Evolutionary conservation across 2,797 vertebrate genomes (phyloP), one percentile per base, ranked within the genome.

Genomic region (Erethizon dorsatum): DNA sequence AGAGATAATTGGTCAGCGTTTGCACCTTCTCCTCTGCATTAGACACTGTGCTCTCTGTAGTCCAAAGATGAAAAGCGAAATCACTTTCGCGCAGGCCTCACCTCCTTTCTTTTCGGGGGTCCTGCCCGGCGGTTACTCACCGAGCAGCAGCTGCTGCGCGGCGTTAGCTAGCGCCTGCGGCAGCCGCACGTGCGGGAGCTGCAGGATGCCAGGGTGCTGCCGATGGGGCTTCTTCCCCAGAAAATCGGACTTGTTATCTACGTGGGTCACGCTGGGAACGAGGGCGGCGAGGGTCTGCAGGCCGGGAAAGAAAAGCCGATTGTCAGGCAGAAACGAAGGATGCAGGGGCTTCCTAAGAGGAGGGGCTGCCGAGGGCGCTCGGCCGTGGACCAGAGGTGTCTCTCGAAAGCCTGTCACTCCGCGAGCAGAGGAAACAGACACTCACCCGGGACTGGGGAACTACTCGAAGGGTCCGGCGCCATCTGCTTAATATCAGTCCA

Each of bases 181-280:
- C 4, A 99, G 97, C 4, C 18, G 91, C 18, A 99, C 91, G 4
- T 98, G 98, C 86, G 99, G 99, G 80, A 99, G 93, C 86, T 98
- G 98, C 92, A 98, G 98, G 84, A 99, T 96, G 83, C 99, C 99
- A 0, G 99, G 99, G 83, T 99, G 99, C 83, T 98, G 99, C 71
- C 98, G 99, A 97, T 99, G 99, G 12, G 97, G 97, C 90, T 97
- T 94, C 83, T 98, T 99, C 69, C 98, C 98, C 52, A 99, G 96
- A 84, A 99, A 99, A 95, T 98, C 96, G 0, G 97, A 95, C n/a
- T 52, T 88, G 94, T 98, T 98, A 90, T 98, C 99, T 0, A 98
- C 63, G 63, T 98, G 98, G 12, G 98, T 71, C 37, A 98, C 97
- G 0, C 97, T 97, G 1, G 98, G 97, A 26, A 98, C 96, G 26